Evolutionary conservation across 1,140 invertebrate species (phyloP), one percentile per base, ranked within the genome.

Genomic region (Ooceraea biroi): DNA sequence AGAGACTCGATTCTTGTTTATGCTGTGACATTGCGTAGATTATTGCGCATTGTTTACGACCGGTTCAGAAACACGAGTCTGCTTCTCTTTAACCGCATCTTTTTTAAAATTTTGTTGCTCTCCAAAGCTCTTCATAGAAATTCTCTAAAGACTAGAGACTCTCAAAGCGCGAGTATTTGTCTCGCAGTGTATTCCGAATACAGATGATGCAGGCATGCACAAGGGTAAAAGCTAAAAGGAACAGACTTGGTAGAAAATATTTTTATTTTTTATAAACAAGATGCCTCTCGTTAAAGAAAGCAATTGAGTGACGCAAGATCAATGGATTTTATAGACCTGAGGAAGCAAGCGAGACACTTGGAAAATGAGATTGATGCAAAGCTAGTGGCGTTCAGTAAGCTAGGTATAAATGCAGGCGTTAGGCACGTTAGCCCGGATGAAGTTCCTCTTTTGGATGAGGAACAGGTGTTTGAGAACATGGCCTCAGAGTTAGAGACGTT

Each of bases 301-400:
- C 14, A 19, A n/a, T 3, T 41, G 19, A 72, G 19, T 50, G 7
- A 14, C 3, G 8, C 7, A n/a, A 30, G 30, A 65, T 19, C 19
- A 10, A 41, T 41, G 4, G 11, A 22, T 68, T 41, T 94, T 95
- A 72, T 90, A 99, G 99, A 99, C 94, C 94, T 99, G 60, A 95
- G 98, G 61, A 99, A 99, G 92, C 97, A 99, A 94, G 98, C 99
- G 0, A 95, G 99, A 82, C 96, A 97, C 84, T 94, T 99, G 36
- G 99, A 99, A 95, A 99, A 99, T 96, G 98, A 99, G 93, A 98
- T 99, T 85, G 99, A 99, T 94, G 95, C 98, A 3, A 99, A 99
- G 93, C 94, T 99, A 66, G 98, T 99, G 0, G 97, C 98, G 17
- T 98, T 99, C 91, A 99, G 98, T 93, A 99, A 99, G 95, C 95